Base-by-base conservation (phyloP, 53 echinoderm and acorn worm genomes). In the Zoroaster sp. region DNA sequence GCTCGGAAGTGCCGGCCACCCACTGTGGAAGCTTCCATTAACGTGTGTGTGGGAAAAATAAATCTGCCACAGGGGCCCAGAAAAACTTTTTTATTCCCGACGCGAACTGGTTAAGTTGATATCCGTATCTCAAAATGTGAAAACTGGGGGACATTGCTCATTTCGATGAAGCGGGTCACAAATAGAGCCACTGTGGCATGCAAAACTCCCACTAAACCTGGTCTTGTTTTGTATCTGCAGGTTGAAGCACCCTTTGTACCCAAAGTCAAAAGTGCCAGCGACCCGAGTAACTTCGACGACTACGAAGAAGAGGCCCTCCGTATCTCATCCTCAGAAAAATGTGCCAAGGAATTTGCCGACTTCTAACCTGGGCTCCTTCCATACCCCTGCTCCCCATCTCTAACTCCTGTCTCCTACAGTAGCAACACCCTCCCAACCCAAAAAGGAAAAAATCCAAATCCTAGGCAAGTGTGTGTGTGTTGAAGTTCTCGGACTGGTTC, bases 171-270 rank as follows among this genome's bases (percentile, higher is more conserved):
- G n/a, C n/a, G n/a, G n/a, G n/a, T n/a, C n/a, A n/a, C n/a, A n/a
- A n/a, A n/a, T n/a, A n/a, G n/a, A n/a, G n/a, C n/a, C n/a, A n/a
- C n/a, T n/a, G n/a, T n/a, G n/a, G n/a, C n/a, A n/a, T n/a, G n/a
- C n/a, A n/a, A n/a, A n/a, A n/a, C n/a, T n/a, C n/a, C n/a, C n/a
- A n/a, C n/a, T n/a, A n/a, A n/a, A n/a, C n/a, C n/a, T n/a, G n/a
- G n/a, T 17, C 9, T 47, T 72, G 45, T 54, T 21, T 78, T 75
- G 33, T 21, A 63, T 83, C 47, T 49, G 3, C 87, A 99, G 99
- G 96, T 99, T 77, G 99, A 99, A 85, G 96, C 99, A n/a, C 99
- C 99, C 14, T 99, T 99, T 65, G 83, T 95, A 75, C 99, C 99
- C 71, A 92, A 94, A 83, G 87, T 95, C 81, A 80, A 82, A 69